A percentile compares a stretch with the other conserved stretches of the same genome.
These are phyloP conservation scores for Melinopterus prodromus DNA, from an alignment of 2,888 invertebrate species.

Conservation along the genomic window DNA sequence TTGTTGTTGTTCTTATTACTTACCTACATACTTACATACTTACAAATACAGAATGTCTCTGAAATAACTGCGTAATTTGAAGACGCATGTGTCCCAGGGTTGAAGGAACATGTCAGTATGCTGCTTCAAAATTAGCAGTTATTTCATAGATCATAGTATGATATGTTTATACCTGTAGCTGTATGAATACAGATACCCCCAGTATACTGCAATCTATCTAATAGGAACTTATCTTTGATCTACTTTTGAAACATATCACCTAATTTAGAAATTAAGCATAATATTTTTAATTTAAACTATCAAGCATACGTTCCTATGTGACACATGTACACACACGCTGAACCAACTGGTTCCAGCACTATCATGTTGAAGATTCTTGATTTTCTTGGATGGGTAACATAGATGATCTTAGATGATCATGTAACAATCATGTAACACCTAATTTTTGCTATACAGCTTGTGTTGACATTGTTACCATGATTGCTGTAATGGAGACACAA, in stretches of 20 bases:
- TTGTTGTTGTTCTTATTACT: slow-evolving; percentile 19
- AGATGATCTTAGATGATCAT: too few relatives aligned
- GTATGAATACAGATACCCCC: background rate
- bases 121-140: background rate
- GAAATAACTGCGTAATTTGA: too few relatives aligned
- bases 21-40: background rate
- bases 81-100: too few relatives aligned
- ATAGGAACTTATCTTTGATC: background rate
- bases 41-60: too few relatives aligned
- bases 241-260: background rate
- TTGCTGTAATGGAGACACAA: slow-evolving; percentile 39
- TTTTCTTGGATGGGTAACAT: background rate
- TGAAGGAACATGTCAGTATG: too few relatives aligned
- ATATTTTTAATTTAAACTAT: background rate
- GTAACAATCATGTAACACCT: too few relatives aligned
- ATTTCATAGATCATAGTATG: background rate
- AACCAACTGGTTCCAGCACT: background rate
- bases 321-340: background rate
- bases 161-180: background rate
- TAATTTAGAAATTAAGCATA: background rate
- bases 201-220: background rate
- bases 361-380: background rate
- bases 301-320: background rate
- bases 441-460: background rate
- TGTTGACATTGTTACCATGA: slow-evolving; percentile 7